phyloP scores from a whole-genome alignment of 2,888 invertebrate species.

The Leptodirus hochenwartii region DNA sequence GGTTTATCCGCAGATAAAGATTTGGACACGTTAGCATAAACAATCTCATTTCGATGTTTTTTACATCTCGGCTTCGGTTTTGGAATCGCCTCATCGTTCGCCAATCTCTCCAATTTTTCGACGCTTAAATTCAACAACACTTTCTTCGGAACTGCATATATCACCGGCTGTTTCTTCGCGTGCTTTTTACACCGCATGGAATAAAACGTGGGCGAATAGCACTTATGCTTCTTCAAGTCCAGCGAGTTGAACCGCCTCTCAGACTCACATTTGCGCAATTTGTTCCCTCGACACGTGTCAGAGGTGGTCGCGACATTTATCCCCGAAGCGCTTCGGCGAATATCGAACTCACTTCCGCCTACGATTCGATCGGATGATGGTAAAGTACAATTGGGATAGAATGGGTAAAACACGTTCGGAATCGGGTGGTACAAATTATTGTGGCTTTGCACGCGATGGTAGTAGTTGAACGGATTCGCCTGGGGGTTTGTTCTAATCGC shows the following conservation, averaged over 20 bases:
- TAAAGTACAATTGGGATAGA: slow-evolving; percentile 14
- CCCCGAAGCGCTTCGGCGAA: slow-evolving; percentile 20
- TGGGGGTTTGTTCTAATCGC: slow-evolving; percentile 13
- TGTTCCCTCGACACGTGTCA: slow-evolving; percentile 1
- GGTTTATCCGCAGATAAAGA: slow-evolving; percentile 9
- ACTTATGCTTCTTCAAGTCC: slow-evolving; percentile 24
- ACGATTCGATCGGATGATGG: slow-evolving; percentile 14
- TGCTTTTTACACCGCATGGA: slow-evolving; percentile 28
- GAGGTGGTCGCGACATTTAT: slow-evolving; percentile 14
- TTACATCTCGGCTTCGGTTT: slow-evolving; percentile 37
- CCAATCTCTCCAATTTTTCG: slow-evolving; percentile 16
- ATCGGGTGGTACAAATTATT: slow-evolving; percentile 13
- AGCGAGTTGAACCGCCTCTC: slow-evolving; percentile 23
- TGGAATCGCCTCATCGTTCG: slow-evolving; percentile 26
- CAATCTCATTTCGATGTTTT: slow-evolving; percentile 18
- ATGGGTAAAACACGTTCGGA: too few species aligned
- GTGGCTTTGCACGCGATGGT: slow-evolving; percentile 13
- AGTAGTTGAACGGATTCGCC: slow-evolving; percentile 12
- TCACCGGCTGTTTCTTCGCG: slow-evolving; percentile 23
- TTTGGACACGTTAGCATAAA: slow-evolving; percentile 16
- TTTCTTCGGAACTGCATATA: slow-evolving; percentile 25
- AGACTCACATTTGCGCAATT: slow-evolving; percentile 10
- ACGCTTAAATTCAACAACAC: too few species aligned
- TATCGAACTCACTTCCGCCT: slow-evolving; percentile 20
- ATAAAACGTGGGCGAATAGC: slow-evolving; percentile 28